Evolutionary conservation across 2,797 vertebrate genomes (phyloP).

Genomic region (Propithecus perrieri): DNA sequence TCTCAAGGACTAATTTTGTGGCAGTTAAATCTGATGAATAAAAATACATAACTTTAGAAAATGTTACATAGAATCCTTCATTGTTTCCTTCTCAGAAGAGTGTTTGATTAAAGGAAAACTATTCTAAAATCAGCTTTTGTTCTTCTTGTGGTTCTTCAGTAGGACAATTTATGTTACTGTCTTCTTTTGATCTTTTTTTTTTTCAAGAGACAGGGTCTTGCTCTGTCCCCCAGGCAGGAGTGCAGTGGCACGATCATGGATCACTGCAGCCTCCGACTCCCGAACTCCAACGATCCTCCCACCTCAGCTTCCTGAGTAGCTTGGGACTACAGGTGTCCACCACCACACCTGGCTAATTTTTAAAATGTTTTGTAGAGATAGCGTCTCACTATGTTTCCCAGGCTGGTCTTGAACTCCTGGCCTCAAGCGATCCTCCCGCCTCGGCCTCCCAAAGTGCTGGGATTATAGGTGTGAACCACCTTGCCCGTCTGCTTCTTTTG

Average conservation of each 20-base stretch:
- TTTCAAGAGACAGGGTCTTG: not conserved
- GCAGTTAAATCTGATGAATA: constrained; percentile 65
- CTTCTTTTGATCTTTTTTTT: constrained; percentile 50
- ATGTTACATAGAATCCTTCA: constrained; percentile 29
- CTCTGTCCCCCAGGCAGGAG: not conserved
- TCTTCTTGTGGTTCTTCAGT: constrained; percentile 27
- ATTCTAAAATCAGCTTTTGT: not conserved
- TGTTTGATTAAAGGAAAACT: constrained; percentile 26
- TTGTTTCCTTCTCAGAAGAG: constrained; percentile 26
- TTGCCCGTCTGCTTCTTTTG: not conserved
- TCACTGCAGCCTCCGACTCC: not conserved
- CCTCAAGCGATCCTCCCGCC: not conserved
- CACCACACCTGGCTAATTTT: not conserved
- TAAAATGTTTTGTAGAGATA: not conserved
- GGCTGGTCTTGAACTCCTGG: not conserved
- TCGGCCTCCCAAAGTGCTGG: not conserved
- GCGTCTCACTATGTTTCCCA: not conserved
- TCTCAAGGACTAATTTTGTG: constrained; percentile 61
- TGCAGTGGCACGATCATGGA: not conserved
- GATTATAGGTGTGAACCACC: not conserved
- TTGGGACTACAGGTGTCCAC: not conserved
- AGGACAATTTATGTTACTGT: constrained; percentile 40
- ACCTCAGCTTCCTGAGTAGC: not conserved
- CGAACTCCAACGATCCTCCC: not conserved
- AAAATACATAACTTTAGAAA: constrained; percentile 51